Evolutionary conservation across 2,113 vertebrate genomes (phyloP).

Genomic region (Limanda limanda): DNA sequence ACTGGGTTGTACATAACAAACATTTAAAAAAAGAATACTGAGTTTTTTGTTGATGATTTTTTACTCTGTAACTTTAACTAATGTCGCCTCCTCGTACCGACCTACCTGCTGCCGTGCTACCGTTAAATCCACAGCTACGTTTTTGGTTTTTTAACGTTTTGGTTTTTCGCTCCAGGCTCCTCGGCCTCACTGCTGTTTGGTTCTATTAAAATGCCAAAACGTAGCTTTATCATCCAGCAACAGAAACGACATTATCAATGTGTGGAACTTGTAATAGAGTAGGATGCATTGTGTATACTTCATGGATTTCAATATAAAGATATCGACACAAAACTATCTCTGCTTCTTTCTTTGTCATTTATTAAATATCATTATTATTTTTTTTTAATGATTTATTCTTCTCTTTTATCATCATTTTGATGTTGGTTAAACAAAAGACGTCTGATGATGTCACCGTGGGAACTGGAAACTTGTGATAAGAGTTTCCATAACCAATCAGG

Average conservation of each 20-base stretch:
- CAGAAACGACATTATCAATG: slow-evolving; percentile 81
- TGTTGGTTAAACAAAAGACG: too few relatives aligned
- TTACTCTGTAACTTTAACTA: slow-evolving; percentile 89
- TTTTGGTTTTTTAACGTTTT: slow-evolving; percentile 48
- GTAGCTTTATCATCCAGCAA: slow-evolving; percentile 85
- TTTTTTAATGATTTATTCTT: too few relatives aligned
- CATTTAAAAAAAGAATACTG: slow-evolving; percentile 70
- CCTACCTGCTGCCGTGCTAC: slow-evolving; percentile 82
- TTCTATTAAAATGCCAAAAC: slow-evolving; percentile 88
- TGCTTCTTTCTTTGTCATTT: neutral
- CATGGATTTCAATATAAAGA: slow-evolving; percentile 94
- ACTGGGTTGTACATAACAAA: slow-evolving; percentile 94
- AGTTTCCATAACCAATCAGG: too few relatives aligned
- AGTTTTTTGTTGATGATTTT: slow-evolving; percentile 85
- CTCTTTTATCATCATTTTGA: too few relatives aligned
- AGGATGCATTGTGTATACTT: slow-evolving; percentile 94
- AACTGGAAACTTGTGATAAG: too few relatives aligned
- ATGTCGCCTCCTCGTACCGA: slow-evolving; percentile 86
- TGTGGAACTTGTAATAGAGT: slow-evolving; percentile 94
- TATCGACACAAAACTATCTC: slow-evolving; percentile 59
- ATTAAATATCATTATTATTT: too few relatives aligned
- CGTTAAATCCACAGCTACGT: slow-evolving; percentile 76
- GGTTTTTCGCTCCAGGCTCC: slow-evolving; percentile 74
- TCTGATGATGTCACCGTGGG: too few relatives aligned
- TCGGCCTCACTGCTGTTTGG: slow-evolving; percentile 88